phyloP scores from a whole-genome alignment of 2,113 vertebrate species.

The Daboia siamensis region DNA sequence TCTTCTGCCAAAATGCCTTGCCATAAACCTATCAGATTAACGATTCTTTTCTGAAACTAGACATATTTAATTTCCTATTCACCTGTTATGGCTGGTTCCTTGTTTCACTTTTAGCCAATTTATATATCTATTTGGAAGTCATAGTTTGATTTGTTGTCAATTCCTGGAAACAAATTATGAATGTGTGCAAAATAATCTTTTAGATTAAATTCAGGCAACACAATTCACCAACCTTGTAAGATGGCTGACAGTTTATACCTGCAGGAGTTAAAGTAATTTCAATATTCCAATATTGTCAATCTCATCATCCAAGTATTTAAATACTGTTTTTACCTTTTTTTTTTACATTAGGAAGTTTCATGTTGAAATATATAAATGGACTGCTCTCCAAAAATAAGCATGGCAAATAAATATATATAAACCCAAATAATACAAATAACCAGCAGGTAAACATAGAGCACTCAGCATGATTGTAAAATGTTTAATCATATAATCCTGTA shows the following conservation, averaged over 20 bases:
- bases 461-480: neutral
- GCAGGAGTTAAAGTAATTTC: neutral
- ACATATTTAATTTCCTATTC: neutral
- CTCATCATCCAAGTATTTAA: neutral
- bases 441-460: neutral
- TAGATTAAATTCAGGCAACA: neutral
- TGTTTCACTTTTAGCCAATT: neutral
- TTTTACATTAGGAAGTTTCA: neutral
- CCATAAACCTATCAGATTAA: neutral
- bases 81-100: neutral
- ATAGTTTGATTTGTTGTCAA: neutral
- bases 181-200: neutral
- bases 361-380: neutral
- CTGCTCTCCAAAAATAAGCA: neutral
- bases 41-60: neutral
- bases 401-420: neutral
- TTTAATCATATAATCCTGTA: neutral
- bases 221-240: neutral
- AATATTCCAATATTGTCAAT: neutral
- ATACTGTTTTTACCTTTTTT: neutral
- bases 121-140: neutral
- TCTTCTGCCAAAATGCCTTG: neutral
- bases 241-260: neutral
- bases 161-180: neutral
- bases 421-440: neutral